Evolutionary conservation across 35 echinoderm and acorn worm species (phyloP), one percentile per base, ranked within the genome.

Genomic region (Eucidaris tribuloides): DNA sequence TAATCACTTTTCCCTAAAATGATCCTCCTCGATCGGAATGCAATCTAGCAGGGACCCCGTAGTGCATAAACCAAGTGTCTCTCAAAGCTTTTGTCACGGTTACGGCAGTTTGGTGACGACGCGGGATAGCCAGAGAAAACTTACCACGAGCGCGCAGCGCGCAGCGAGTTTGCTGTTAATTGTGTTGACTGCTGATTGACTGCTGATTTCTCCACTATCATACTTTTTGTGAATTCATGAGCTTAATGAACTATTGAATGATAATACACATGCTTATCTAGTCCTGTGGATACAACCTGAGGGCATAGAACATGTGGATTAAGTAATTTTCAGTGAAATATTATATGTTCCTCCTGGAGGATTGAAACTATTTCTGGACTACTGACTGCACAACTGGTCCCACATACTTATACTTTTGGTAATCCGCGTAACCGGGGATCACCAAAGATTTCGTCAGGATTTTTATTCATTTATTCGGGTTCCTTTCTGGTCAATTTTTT

Each of bases 21-120:
- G 74, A 84, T 32, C 89, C 17, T 15, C 81, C 89, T 57, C 78
- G 82, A 35, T 91, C 82, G 2, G 45, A 78, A 37, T 91, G 89
- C 37, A 91, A 42, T 28, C 60, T 32, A 19, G 44, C 37, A 22
- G 89, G 89, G 7, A 74, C 77, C 42, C 54, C 66, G 22, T 25
- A 46, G 29, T 77, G 44, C 17, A 49, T 39, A 20, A 56, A 79
- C 37, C 46, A 77, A 9, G 52, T 0, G 58, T 79, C 65, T 79
- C 71, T 46, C 39, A 77, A 79, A 1, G 71, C 83, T 35, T 19
- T 79, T 44, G 83, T 68, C 2, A 86, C 83, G 28, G 30, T 42
- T 25, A 14, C 13, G 1, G 82, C 62, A 22, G 60, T 44, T 71
- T 84, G 82, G 29, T 84, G 28, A 14, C 23, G 65, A 25, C 60